Conservation (phyloP, 2,888 invertebrate species). For the Zaprionus bogoriensis region DNA sequence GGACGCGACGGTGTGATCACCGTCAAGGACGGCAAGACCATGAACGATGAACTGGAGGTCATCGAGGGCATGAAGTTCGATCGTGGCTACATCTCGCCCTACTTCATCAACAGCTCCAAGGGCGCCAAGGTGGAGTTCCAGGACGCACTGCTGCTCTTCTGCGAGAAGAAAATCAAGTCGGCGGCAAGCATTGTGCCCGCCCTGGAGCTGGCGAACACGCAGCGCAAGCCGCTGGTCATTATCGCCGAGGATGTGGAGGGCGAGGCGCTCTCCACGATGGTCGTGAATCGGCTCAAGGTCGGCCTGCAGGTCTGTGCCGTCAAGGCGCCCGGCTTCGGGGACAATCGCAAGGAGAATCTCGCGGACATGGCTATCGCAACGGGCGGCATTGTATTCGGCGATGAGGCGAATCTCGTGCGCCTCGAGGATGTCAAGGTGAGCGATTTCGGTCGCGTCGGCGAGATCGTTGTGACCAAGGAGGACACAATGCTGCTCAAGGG, state of each 20-base stretch:
- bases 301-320: constrained; percentile 97
- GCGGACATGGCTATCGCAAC: constrained; percentile 96
- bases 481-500: constrained; percentile 90
- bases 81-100: constrained; percentile 99
- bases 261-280: constrained; percentile 95
- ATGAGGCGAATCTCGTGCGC: constrained; percentile 94
- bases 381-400: constrained; percentile 96
- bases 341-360: constrained; percentile 94
- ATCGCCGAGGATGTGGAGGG: constrained; percentile 97
- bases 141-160: constrained; percentile 95
- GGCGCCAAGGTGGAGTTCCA: constrained; percentile 99
- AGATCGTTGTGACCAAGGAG: constrained; percentile 95
- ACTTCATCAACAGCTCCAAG: constrained; percentile 98
- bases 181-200: constrained; percentile 98
- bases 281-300: constrained; percentile 95
- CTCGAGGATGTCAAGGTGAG: constrained; percentile 92
- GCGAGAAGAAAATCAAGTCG: constrained; percentile 98
- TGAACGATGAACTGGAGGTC: constrained; percentile 96
- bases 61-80: constrained; percentile 99
- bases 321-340: constrained; percentile 97
- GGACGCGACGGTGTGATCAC: constrained; percentile 99
- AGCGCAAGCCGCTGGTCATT: constrained; percentile 96
- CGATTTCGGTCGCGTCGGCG: constrained; percentile 93
- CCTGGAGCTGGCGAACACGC: constrained; percentile 95
- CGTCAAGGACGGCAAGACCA: constrained; percentile 99